phyloP scores from a whole-genome alignment of 2,797 vertebrate genomes.

The Anguilla marmorata region DNA sequence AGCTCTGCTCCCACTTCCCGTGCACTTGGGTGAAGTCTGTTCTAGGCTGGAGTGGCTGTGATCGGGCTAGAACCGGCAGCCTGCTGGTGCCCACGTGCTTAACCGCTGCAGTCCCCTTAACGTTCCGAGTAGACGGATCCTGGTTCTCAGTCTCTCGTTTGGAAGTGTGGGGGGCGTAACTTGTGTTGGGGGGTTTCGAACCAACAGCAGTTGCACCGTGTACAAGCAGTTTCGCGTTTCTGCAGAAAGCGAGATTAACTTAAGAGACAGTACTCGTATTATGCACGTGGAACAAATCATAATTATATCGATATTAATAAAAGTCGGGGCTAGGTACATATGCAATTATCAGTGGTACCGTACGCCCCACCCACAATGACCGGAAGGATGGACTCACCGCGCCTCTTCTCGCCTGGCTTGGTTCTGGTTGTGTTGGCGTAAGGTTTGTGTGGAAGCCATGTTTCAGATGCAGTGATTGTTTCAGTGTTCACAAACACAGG shows the following conservation, averaged over 20 bases:
- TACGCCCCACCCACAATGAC: background rate
- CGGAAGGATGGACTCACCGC: background rate
- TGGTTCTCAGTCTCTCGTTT: constrained; percentile 63
- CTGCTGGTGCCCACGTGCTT: constrained; percentile 58
- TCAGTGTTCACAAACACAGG: background rate
- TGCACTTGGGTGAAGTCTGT: constrained; percentile 54
- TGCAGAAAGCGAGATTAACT: background rate
- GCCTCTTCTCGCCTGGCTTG: background rate
- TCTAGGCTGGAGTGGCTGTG: constrained; percentile 53
- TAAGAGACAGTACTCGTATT: background rate
- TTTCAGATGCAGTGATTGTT: background rate
- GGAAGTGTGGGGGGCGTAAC: constrained; percentile 32
- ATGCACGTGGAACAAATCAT: background rate
- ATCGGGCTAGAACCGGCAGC: constrained; percentile 71
- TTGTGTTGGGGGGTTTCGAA: constrained; percentile 48
- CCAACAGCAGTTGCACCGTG: constrained; percentile 54
- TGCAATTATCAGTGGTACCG: background rate
- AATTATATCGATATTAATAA: background rate
- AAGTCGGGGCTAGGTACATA: background rate
- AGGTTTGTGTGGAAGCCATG: constrained; percentile 13
- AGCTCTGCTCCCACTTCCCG: constrained; percentile 68
- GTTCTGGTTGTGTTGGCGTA: background rate
- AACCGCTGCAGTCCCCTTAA: constrained; percentile 41
- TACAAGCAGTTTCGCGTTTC: constrained; percentile 61
- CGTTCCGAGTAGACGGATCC: constrained; percentile 54